Evolutionary conservation across 2,113 vertebrate species (phyloP), one percentile per base, ranked within the genome.

Genomic region (Alethe diademata): DNA sequence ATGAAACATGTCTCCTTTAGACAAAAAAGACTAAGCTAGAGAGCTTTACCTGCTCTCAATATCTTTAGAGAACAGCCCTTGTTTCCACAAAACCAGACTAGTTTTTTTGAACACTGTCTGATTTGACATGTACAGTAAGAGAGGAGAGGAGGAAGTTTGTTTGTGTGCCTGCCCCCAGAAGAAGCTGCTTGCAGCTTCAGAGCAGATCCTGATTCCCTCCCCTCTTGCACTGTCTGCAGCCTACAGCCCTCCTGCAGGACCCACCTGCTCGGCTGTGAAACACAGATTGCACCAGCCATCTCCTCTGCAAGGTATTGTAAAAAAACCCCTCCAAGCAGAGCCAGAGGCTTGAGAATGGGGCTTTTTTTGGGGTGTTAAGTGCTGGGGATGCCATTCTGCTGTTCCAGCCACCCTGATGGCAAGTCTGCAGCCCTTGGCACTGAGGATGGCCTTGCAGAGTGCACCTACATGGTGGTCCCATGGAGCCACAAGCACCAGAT

Each of bases 401-500:
- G 31, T 82, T 78, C 20, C 42, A 88, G 31, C 14, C 3, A 6
- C 12, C 25, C 36, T 70, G 29, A 76, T 36, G 25, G 57, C 24
- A 45, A 74, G 8, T 14, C 50, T 70, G 57, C 12, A 91, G 45
- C 24, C 64, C 19, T 4, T 12, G 35, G 50, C 48, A 64, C 25
- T 38, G 50, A 60, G 19, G 45, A 31, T 61, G 33, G 35, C 50
- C 11, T 64, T n/a, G n/a, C 28, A 67, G 47, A 12, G 17, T 38
- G 42, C 42, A 67, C 57, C 8, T 35, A 38, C 13, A 3, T 25
- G 8, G 42, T 58, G n/a, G 26, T 28, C 17, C 23, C 18, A 28
- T 12, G 65, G 40, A 74, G 42, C 47, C n/a, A 33, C 0, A 0
- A 38, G 28, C 42, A 71, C 19, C 57, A 40, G 16, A 75, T 48